These are phyloP conservation scores for Nasonia oneida DNA, from an alignment of 2,888 invertebrate species.

Conservation along the genomic window DNA sequence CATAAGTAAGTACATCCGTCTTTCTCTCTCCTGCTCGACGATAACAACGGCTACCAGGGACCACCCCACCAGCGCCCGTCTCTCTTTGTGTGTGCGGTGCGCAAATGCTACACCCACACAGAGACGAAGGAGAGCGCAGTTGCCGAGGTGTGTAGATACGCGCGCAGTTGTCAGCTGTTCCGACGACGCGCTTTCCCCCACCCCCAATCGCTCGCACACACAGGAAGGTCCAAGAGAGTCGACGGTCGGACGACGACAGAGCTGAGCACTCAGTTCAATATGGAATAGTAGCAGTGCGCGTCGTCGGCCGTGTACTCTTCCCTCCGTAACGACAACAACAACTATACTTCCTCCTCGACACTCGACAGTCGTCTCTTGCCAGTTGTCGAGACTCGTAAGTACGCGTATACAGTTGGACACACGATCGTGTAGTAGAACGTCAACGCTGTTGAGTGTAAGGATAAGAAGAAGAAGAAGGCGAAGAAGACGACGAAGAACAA, in stretches of 20 bases:
- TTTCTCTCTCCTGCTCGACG: neutral
- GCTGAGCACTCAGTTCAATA: constrained; percentile 46
- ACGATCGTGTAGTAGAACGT: neutral
- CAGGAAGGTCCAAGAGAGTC: constrained; percentile 1
- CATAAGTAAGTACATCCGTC: neutral
- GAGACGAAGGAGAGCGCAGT: neutral
- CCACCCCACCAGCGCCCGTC: neutral
- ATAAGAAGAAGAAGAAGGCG: neutral
- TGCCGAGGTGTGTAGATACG: neutral
- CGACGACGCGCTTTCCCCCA: constrained; percentile 2
- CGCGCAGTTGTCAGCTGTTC: constrained; percentile 57
- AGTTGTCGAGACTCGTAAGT: neutral
- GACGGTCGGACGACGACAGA: neutral
- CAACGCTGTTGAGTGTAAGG: neutral
- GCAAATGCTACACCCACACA: neutral
- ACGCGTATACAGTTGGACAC: neutral
- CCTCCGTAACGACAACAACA: neutral
- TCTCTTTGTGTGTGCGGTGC: neutral
- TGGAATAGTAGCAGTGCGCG: constrained; percentile 48
- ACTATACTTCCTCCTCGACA: neutral
- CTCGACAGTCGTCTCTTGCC: neutral
- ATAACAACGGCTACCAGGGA: neutral
- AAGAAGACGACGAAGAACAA: neutral
- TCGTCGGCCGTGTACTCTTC: neutral
- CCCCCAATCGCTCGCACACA: neutral